Conservation (phyloP, 2,113 vertebrate genomes). For the Equus przewalskii region DNA sequence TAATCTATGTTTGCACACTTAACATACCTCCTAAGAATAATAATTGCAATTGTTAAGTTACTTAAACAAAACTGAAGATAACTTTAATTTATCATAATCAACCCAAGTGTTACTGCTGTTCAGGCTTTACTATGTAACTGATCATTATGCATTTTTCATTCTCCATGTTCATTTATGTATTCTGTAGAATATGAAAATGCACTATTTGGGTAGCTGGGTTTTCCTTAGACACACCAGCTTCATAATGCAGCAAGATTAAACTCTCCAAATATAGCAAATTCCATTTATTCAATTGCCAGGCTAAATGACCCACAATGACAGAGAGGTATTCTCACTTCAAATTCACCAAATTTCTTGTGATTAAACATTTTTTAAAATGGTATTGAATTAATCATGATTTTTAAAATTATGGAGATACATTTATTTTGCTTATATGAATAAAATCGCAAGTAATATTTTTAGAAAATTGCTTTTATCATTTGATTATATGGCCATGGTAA, state of each 20-base stretch:
- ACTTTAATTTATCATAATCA: constrained; percentile 60
- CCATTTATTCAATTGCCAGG: neutral
- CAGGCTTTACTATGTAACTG: neutral
- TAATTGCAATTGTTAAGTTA: constrained; percentile 17
- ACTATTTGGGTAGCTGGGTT: neutral
- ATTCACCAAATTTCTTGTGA: neutral
- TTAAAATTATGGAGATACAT: neutral
- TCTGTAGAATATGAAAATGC: neutral
- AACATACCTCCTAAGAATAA: constrained; percentile 44
- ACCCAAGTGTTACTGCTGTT: neutral
- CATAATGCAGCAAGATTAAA: neutral
- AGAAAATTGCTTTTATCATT: neutral
- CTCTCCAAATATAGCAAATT: neutral
- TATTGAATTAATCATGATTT: neutral
- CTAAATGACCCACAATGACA: neutral
- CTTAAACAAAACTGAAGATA: constrained; percentile 47
- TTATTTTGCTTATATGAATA: neutral
- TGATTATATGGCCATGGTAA: neutral
- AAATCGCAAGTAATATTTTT: neutral
- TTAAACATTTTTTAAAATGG: neutral
- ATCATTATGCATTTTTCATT: neutral
- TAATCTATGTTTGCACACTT: constrained; percentile 47
- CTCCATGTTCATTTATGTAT: neutral
- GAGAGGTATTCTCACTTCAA: neutral
- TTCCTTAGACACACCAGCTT: neutral